A percentile compares a stretch with the other conserved stretches of the same genome.
These are phyloP conservation scores for Ianthella basta DNA, from an alignment of 37 sponge, comb jelly and placozoan species.

Conservation along the genomic window DNA sequence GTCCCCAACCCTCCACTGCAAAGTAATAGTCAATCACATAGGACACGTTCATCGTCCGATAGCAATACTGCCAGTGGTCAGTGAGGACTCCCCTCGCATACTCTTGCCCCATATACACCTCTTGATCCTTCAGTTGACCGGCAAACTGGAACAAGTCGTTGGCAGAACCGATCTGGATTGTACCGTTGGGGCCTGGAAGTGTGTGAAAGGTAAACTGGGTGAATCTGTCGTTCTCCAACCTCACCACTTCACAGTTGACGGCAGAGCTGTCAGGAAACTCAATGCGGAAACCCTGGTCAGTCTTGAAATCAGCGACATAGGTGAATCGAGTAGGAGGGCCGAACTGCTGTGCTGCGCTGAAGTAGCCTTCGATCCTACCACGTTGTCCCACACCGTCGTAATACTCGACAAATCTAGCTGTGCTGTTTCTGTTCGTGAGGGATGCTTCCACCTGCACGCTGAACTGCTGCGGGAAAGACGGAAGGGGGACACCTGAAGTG, in stretches of 20 bases:
- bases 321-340: background rate
- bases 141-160: conserved; percentile 16
- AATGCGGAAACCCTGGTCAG: conserved; percentile 36
- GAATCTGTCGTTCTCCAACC: background rate
- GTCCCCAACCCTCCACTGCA: conserved; percentile 17
- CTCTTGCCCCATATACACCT: conserved; percentile 39
- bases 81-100: conserved; percentile 41
- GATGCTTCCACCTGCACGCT: conserved; percentile 44
- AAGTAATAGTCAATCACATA: conserved; percentile 62
- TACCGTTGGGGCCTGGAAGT: conserved; percentile 22
- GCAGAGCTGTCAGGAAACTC: background rate
- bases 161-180: conserved; percentile 40
- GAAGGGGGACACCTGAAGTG: conserved; percentile 16
- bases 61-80: conserved; percentile 58
- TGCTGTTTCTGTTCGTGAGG: background rate
- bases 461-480: conserved; percentile 55
- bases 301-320: conserved; percentile 32
- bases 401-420: conserved; percentile 34
- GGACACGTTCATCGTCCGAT: background rate
- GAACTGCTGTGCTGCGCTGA: background rate
- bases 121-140: background rate
- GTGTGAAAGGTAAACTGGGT: conserved; percentile 18
- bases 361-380: conserved; percentile 12
- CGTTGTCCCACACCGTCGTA: conserved; percentile 55
- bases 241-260: conserved; percentile 28